phyloP scores from a whole-genome alignment of 1,140 invertebrate species.

The Drusus annulatus region DNA sequence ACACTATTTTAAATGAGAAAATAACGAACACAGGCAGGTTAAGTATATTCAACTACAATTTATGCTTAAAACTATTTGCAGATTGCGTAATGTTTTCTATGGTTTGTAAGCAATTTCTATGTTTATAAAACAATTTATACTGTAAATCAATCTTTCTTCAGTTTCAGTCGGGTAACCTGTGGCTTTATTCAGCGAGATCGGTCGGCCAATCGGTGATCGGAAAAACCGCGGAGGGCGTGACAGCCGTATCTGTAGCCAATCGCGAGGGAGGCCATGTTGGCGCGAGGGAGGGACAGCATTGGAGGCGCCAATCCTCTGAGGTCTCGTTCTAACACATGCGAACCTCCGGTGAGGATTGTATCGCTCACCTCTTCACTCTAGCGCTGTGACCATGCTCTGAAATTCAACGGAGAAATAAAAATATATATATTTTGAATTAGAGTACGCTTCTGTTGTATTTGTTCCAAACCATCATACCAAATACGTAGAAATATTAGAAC shows the following conservation, averaged over 20 bases:
- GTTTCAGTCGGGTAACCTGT: constrained; percentile 29
- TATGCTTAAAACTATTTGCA: too few species aligned
- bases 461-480: too few species aligned
- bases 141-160: too few species aligned
- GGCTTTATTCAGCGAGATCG: constrained; percentile 18
- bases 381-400: constrained; percentile 5
- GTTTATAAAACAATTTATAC: too few species aligned
- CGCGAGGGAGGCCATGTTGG: constrained; percentile 48
- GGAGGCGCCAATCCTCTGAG: constrained; percentile 11
- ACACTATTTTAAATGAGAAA: too few species aligned
- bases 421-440: too few species aligned
- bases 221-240: not conserved
- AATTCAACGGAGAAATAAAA: constrained; percentile 44
- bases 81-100: too few species aligned
- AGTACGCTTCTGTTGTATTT: too few species aligned
- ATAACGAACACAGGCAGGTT: too few species aligned
- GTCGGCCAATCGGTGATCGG: constrained; percentile 43
- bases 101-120: too few species aligned
- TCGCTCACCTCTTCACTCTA: constrained; percentile 5
- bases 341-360: not conserved
- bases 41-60: too few species aligned
- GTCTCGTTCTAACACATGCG: constrained; percentile 32
- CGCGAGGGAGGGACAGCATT: constrained; percentile 40
- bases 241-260: constrained; percentile 32
- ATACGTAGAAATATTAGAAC: too few species aligned